Evolutionary conservation across 2,113 vertebrate species (phyloP).

Genomic region (Edolisoma coerulescens): DNA sequence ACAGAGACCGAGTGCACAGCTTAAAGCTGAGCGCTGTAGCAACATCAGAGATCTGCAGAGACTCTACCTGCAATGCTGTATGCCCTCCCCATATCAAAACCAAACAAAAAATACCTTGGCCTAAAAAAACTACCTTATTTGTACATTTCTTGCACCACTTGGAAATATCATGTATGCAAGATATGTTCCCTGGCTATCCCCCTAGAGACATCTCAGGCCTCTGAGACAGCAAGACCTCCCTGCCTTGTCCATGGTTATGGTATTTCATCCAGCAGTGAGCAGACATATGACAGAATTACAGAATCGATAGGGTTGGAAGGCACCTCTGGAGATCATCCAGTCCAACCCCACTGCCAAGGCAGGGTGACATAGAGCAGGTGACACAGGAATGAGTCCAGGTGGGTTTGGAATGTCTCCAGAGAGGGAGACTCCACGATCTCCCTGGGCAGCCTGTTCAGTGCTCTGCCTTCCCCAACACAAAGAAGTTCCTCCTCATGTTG

Average conservation of each 20-base stretch:
- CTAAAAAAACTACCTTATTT: not conserved
- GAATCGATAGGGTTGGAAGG: not conserved
- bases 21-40: not conserved
- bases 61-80: not conserved
- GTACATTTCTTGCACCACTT: not conserved
- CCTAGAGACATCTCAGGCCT: not conserved
- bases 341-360: not conserved
- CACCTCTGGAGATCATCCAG: not conserved
- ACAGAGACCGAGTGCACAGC: not conserved
- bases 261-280: not conserved
- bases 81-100: not conserved
- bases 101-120: not conserved
- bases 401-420: not conserved
- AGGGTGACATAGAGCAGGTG: not conserved
- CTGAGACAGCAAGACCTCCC: not conserved
- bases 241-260: fast-evolving
- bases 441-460: not conserved
- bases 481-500: not conserved
- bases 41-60: not conserved
- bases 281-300: not conserved
- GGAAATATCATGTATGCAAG: not conserved
- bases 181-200: not conserved
- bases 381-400: not conserved
- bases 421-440: not conserved
- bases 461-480: not conserved